These are phyloP conservation scores for Protobothrops flavoviridis DNA, from an alignment of 2,113 vertebrate genomes.

Conservation along the genomic window DNA sequence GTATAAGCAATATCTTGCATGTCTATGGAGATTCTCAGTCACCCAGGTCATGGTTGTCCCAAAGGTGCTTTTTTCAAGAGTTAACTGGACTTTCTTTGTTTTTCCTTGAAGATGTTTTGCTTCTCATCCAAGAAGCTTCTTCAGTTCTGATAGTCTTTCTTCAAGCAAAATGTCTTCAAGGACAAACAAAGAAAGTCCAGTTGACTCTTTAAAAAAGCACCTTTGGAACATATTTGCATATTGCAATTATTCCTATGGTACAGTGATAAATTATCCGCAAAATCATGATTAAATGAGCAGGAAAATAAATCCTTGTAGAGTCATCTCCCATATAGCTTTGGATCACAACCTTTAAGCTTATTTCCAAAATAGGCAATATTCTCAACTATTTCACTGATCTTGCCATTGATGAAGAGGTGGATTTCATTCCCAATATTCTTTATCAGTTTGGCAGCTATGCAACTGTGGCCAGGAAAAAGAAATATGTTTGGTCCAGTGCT, in stretches of 20 bases:
- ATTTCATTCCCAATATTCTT: not conserved
- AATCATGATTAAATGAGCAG: not conserved
- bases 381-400: not conserved
- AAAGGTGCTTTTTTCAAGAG: not conserved
- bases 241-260: not conserved
- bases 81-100: not conserved
- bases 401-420: not conserved
- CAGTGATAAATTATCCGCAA: not conserved
- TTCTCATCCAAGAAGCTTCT: not conserved
- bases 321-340: not conserved
- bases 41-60: not conserved
- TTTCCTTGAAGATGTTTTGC: not conserved
- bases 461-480: not conserved
- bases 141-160: too few relatives aligned
- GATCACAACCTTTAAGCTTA: not conserved
- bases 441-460: not conserved
- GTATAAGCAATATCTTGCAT: not conserved
- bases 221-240: not conserved
- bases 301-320: not conserved
- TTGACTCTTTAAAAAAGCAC: not conserved
- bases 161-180: too few relatives aligned
- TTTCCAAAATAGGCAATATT: not conserved
- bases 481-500: too few relatives aligned
- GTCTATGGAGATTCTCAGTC: not conserved
- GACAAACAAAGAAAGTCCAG: not conserved